Evolutionary conservation across 35 echinoderm and acorn worm species (phyloP).

Genomic region (Lytechinus pictus): DNA sequence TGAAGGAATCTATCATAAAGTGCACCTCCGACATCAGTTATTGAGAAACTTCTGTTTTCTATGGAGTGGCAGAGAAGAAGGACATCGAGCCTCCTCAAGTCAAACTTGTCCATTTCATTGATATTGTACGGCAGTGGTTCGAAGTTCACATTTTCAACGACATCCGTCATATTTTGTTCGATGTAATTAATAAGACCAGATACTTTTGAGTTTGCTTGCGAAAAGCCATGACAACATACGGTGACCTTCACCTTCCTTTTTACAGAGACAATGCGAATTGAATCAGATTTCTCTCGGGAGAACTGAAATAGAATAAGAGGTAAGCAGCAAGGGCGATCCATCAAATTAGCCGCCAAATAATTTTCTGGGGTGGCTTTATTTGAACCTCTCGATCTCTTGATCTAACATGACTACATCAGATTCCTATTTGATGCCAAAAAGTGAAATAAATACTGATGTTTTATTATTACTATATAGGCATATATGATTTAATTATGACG

Average conservation of each 20-base stretch:
- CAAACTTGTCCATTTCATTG: not conserved
- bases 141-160: slow-evolving; percentile 11
- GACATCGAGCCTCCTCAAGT: not conserved
- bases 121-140: not conserved
- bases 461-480: too few relatives aligned
- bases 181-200: not conserved
- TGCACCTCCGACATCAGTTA: not conserved
- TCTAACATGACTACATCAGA: too few relatives aligned
- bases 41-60: not conserved
- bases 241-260: not conserved
- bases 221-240: not conserved
- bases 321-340: too few relatives aligned
- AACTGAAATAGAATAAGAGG: too few relatives aligned
- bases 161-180: not conserved
- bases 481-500: too few relatives aligned
- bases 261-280: too few relatives aligned
- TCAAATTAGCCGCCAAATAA: too few relatives aligned
- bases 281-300: too few relatives aligned
- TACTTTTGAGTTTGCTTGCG: not conserved
- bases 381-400: too few relatives aligned
- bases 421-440: too few relatives aligned
- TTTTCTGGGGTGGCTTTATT: too few relatives aligned
- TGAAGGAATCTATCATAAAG: slow-evolving; percentile 22
- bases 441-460: too few relatives aligned
- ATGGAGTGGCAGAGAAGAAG: slow-evolving; percentile 35